These are phyloP conservation scores for Sarcophaga subvicina DNA, from an alignment of 2,888 invertebrate species.

Conservation along the genomic window DNA sequence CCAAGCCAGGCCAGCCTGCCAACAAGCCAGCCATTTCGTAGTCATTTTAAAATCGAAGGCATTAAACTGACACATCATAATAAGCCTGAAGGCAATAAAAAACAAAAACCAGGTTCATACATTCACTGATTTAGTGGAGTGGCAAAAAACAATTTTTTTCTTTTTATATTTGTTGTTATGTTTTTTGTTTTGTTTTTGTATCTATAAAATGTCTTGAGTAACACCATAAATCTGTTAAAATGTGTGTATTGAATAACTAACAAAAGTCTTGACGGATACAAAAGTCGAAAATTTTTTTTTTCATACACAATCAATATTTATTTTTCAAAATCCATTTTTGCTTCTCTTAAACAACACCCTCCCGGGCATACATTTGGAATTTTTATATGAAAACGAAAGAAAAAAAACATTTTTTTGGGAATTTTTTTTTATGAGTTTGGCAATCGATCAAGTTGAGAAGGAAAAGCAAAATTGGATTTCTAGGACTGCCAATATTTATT, in stretches of 20 bases:
- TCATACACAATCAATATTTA: too few species aligned
- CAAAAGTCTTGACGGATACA: conserved; percentile 20
- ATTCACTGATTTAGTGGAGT: conserved; percentile 19
- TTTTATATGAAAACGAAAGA: too few species aligned
- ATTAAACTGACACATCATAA: conserved; percentile 64
- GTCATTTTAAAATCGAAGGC: conserved; percentile 31
- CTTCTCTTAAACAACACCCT: too few species aligned
- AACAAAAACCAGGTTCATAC: conserved; percentile 47
- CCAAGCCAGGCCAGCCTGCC: not conserved
- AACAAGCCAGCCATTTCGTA: conserved; percentile 3
- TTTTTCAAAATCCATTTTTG: too few species aligned
- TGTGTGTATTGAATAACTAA: conserved; percentile 22
- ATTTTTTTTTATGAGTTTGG: conserved; percentile 15
- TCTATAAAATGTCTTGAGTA: conserved; percentile 22
- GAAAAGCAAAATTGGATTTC: not conserved
- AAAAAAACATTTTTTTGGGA: not conserved
- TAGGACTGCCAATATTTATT: too few species aligned
- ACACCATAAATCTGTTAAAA: conserved; percentile 29
- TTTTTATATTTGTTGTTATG: not conserved
- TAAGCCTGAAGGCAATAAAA: conserved; percentile 45
- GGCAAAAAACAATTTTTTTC: not conserved
- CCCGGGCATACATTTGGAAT: too few species aligned
- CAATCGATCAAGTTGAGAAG: conserved; percentile 19
- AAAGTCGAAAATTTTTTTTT: not conserved
- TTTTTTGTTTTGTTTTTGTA: not conserved